Percentiles rank a stretch among this genome's conserved stretches.
Conservation (phyloP, 2,888 invertebrate species). For the Molorchus minor region DNA sequence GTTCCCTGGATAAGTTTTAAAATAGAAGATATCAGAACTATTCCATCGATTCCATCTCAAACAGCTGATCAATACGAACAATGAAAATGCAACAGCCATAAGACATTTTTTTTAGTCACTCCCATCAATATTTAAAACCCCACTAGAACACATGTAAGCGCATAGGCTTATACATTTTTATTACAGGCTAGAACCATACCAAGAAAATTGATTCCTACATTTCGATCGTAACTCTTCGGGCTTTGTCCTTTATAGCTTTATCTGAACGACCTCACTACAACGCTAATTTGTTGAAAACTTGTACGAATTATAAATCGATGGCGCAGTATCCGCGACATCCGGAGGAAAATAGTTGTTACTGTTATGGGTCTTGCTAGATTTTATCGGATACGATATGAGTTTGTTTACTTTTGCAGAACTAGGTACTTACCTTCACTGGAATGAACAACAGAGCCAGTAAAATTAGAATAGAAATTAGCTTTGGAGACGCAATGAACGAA, state of each 20-base stretch:
- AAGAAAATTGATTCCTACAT: conserved; percentile 51
- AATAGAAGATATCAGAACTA: no score
- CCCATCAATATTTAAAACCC: conserved; percentile 44
- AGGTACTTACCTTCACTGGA: no score
- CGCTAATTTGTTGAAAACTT: conserved; percentile 43
- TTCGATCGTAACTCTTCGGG: conserved; percentile 46
- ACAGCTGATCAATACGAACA: no score
- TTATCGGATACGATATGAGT: background rate
- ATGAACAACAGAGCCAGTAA: no score
- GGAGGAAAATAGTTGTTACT: background rate
- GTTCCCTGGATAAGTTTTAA: no score
- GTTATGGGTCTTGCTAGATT: background rate
- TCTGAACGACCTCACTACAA: conserved; percentile 38
- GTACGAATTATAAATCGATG: conserved; percentile 39
- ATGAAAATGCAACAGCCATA: conserved; percentile 42
- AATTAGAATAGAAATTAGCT: no score
- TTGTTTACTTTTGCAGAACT: conserved; percentile 7
- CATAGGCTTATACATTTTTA: conserved; percentile 52
- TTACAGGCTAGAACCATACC: conserved; percentile 51
- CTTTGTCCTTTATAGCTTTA: conserved; percentile 52
- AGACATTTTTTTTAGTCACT: conserved; percentile 33
- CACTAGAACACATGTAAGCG: conserved; percentile 38
- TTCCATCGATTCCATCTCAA: no score
- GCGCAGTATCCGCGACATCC: background rate
- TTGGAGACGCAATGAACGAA: no score